Base-by-base conservation (phyloP, 2,888 invertebrate genomes). In the Onthophagus sagittarius region DNA sequence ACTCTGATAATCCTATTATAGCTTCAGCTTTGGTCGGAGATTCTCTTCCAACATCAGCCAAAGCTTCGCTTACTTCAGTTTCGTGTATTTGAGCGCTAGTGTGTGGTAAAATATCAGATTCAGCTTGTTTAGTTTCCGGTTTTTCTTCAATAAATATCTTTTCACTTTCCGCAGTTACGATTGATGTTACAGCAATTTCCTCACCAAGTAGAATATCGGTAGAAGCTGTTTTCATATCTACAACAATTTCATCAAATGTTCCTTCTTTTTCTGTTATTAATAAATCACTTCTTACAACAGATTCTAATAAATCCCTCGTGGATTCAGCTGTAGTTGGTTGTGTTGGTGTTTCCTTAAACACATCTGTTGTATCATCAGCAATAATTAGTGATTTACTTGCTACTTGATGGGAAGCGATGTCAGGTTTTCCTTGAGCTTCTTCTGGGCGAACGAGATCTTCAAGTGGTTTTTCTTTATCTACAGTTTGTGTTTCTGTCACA, bases 181-280 rank as follows among this genome's bases (percentile, higher is more conserved):
- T 85, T 75, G 87, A 87, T 69, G 88, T 89, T 5, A 89, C 87
- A 13, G 88, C 85, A 11, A 91, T 77, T 76, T 90, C 86, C 82
- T 90, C 87, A 63, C 87, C 87, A 80, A 89, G 86, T 78, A 87
- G 86, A 67, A 88, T 84, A 75, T 89, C 88, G 14, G 87, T 80
- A 9, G 80, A 82, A 23, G 90, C 88, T 71, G 82, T 86, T 79
- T 86, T 86, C 14, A 82, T 77, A 65, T 87, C 86, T 14, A 89
- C 89, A 74, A 80, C 79, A n/a, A 76, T 75, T 74, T 85, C 79
- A 39, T 79, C 77, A 72, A 89, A 85, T 63, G 81, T 78, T 62
- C 85, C 84, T 85, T 92, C 93, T 77, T 86, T 88, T 83, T 93
- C 92, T 63, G 88, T 86, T 4, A 86, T 81, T 23, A 89, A 76